Evolutionary conservation across 2,113 vertebrate genomes (phyloP).

Genomic region (Esox niger): DNA sequence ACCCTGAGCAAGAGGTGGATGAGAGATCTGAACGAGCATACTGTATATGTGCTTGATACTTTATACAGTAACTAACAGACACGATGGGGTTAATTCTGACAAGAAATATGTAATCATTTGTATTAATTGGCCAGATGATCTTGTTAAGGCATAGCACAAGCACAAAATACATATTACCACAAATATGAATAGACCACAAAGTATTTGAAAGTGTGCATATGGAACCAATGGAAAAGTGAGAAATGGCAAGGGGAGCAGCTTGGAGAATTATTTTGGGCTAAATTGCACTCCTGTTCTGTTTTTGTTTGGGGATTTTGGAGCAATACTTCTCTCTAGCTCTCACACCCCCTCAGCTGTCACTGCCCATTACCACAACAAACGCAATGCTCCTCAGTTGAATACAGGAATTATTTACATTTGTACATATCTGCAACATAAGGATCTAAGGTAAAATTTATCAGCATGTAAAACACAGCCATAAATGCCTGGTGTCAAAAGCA

Average conservation of each 20-base stretch:
- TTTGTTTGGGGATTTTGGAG: constrained; percentile 49
- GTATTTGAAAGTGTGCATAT: constrained; percentile 1
- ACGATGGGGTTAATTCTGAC: constrained; percentile 31
- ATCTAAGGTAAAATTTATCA: too few species aligned
- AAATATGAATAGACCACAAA: constrained; percentile 22
- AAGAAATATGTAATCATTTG: constrained; percentile 36
- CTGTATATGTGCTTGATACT: constrained; percentile 39
- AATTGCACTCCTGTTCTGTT: constrained; percentile 46
- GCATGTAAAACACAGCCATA: too few species aligned
- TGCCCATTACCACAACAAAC: constrained; percentile 57
- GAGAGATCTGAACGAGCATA: constrained; percentile 31
- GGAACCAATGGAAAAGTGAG: not conserved
- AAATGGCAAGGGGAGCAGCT: not conserved
- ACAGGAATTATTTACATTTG: too few species aligned
- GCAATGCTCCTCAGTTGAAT: constrained; percentile 36
- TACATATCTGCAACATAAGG: too few species aligned
- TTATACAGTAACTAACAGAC: constrained; percentile 50
- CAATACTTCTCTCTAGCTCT: constrained; percentile 57
- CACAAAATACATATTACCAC: constrained; percentile 18
- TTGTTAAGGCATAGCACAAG: constrained; percentile 38
- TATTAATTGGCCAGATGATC: constrained; percentile 58
- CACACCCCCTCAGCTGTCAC: constrained; percentile 64
- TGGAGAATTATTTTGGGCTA: constrained; percentile 40
- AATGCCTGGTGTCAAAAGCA: too few species aligned
- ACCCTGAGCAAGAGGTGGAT: constrained; percentile 59